Conservation (phyloP, 37 sponge, comb jelly and placozoan genomes). For the Cliona cf. orientalis region DNA sequence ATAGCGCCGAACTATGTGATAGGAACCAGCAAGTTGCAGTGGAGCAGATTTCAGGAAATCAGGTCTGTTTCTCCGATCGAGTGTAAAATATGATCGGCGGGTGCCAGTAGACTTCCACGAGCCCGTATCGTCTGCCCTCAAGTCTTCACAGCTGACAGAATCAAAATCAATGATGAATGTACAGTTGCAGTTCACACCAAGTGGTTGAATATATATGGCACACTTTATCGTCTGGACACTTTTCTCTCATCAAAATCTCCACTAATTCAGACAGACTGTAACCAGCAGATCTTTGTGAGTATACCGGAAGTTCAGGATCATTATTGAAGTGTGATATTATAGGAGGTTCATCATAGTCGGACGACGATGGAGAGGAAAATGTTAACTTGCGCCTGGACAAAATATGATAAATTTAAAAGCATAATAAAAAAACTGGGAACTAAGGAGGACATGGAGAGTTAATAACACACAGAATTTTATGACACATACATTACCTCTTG, state of each 20-base stretch:
- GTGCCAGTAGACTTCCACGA: slow-evolving; percentile 47
- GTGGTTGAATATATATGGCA: slow-evolving; percentile 26
- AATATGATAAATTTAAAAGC: neutral
- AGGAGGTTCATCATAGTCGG: neutral
- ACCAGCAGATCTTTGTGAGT: neutral
- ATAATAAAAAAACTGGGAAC: neutral
- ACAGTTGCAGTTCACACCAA: slow-evolving; percentile 17
- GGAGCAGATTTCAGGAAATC: neutral
- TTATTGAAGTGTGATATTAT: too few species aligned
- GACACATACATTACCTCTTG: too few species aligned
- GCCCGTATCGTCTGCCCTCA: slow-evolving; percentile 34
- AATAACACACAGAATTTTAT: too few species aligned
- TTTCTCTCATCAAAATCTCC: neutral
- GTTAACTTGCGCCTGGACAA: neutral
- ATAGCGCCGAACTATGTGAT: slow-evolving; percentile 11
- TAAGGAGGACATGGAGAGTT: neutral
- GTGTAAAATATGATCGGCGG: neutral
- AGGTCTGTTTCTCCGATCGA: neutral
- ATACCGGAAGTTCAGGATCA: slow-evolving; percentile 11
- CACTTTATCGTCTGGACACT: neutral
- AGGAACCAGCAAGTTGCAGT: neutral
- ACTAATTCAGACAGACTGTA: neutral
- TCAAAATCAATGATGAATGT: slow-evolving; percentile 23
- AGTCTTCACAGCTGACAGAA: slow-evolving; percentile 1
- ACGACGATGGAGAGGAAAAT: neutral